A percentile compares a stretch with the other conserved stretches of the same genome.
Conservation (phyloP, 1,140 invertebrate genomes). For the Maniola jurtina region DNA sequence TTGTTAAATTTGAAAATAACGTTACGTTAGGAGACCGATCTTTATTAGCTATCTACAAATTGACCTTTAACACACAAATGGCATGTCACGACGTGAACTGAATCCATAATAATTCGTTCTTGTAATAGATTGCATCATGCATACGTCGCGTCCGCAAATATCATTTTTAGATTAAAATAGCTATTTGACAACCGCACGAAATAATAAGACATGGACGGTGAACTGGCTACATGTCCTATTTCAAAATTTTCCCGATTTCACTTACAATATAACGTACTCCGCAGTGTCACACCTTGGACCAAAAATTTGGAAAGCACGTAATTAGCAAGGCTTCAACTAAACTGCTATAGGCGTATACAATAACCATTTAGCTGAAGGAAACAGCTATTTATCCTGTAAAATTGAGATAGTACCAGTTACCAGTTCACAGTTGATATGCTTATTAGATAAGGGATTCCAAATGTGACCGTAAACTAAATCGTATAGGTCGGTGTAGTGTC, state of each 20-base stretch:
- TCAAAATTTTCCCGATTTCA: too few species aligned
- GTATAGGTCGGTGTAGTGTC: constrained; percentile 50
- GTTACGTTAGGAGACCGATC: constrained; percentile 25
- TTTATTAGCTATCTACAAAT: constrained; percentile 26
- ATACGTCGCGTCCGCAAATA: constrained; percentile 27
- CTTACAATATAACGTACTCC: too few species aligned
- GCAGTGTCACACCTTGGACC: too few species aligned
- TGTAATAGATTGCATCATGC: constrained; percentile 45
- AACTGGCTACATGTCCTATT: too few species aligned
- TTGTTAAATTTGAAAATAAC: not conserved
- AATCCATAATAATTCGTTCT: constrained; percentile 42
- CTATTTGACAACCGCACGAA: constrained; percentile 17
- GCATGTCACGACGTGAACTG: constrained; percentile 44
- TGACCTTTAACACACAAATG: constrained; percentile 51
- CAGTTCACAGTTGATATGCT: constrained; percentile 21
- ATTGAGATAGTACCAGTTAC: too few species aligned
- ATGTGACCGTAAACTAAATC: constrained; percentile 29
- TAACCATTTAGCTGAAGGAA: too few species aligned
- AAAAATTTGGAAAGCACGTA: too few species aligned
- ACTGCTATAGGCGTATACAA: too few species aligned
- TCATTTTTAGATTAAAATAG: constrained; percentile 21
- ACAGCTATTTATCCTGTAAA: too few species aligned
- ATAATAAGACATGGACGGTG: not conserved
- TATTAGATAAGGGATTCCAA: constrained; percentile 34
- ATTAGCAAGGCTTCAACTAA: too few species aligned